These are phyloP conservation scores for Seira ritae DNA, from an alignment of 2,888 invertebrate genomes.

Conservation along the genomic window DNA sequence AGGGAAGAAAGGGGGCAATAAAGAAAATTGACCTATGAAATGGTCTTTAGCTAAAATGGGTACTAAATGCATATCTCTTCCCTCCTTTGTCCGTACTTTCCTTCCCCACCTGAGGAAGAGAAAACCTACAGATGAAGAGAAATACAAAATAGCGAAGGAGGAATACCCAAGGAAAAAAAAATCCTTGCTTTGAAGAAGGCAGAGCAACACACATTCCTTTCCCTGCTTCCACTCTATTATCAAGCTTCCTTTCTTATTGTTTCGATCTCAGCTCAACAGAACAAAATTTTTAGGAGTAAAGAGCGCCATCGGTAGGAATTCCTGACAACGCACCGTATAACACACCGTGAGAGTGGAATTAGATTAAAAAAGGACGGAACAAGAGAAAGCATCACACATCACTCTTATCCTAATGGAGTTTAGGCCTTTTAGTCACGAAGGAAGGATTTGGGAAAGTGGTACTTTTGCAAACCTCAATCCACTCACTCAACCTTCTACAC, in stretches of 20 bases:
- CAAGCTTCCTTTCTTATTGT: no score
- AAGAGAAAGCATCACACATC: constrained; percentile 1
- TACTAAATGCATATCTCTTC: constrained; percentile 41
- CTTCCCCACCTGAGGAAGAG: neutral
- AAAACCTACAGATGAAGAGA: neutral
- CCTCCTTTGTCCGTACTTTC: neutral
- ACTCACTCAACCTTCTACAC: no score
- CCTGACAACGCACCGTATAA: no score
- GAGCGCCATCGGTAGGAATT: constrained; percentile 13
- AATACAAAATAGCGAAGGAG: neutral
- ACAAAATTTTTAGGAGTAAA: neutral
- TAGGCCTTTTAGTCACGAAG: no score
- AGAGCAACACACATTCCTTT: neutral
- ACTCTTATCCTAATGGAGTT: no score
- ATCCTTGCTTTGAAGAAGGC: neutral
- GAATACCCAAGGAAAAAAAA: neutral
- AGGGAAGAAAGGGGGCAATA: constrained; percentile 35
- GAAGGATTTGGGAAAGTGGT: no score
- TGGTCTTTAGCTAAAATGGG: constrained; percentile 59
- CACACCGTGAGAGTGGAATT: no score
- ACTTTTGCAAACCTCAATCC: no score
- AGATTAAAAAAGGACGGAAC: no score
- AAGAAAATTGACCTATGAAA: constrained; percentile 53
- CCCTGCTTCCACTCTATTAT: neutral
- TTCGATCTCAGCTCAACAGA: neutral